Evolutionary conservation across 1,140 invertebrate genomes (phyloP).

Genomic region (Eubasilissa regina): DNA sequence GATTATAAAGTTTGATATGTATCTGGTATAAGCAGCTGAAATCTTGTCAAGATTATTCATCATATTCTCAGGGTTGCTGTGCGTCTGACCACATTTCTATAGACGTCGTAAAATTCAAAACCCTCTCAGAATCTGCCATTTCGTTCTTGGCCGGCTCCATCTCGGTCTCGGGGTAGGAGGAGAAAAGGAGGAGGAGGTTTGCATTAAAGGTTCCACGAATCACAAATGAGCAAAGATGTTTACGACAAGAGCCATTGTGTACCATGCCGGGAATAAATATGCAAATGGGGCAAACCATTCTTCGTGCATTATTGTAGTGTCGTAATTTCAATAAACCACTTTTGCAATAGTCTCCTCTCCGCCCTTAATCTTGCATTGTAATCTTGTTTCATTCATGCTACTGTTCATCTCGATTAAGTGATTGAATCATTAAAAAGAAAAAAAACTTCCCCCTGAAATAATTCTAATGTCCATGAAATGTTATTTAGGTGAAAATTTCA

Average conservation of each 20-base stretch:
- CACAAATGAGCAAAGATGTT: constrained; percentile 21
- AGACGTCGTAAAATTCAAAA: not conserved
- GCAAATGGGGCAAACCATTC: constrained; percentile 13
- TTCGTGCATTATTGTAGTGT: not conserved
- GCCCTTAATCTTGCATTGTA: no score
- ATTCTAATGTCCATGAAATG: no score
- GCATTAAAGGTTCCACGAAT: constrained; percentile 19
- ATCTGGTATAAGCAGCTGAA: not conserved
- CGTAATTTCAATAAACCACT: no score
- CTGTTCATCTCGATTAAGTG: no score
- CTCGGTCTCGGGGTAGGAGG: not conserved
- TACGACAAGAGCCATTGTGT: constrained; percentile 16
- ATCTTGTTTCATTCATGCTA: no score
- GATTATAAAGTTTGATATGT: not conserved
- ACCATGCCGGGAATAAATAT: constrained; percentile 17
- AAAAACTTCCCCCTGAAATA: no score
- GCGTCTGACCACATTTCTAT: constrained; percentile 17
- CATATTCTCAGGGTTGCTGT: not conserved
- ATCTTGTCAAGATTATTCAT: not conserved
- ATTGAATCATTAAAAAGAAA: no score
- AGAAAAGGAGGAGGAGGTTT: not conserved
- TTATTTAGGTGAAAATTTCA: no score
- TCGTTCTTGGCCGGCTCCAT: not conserved
- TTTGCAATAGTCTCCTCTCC: no score
- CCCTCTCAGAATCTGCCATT: not conserved